Evolutionary conservation across 2,113 vertebrate species (phyloP).

Genomic region (Gymnocephalus cernua): DNA sequence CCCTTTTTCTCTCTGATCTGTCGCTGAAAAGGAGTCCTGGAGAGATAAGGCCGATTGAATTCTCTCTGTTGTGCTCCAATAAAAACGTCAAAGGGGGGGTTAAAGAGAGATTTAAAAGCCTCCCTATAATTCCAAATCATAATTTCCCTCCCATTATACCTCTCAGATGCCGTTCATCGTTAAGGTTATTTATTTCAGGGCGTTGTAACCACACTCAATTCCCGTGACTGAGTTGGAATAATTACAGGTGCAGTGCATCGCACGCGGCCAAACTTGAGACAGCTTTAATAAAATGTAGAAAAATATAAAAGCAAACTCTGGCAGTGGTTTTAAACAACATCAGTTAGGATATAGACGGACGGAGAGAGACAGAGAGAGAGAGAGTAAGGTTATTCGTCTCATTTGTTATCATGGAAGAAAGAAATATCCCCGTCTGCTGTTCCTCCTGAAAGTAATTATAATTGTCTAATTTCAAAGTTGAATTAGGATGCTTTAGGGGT

Average conservation of each 20-base stretch:
- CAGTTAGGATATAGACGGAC: too few species aligned
- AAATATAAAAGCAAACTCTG: background rate
- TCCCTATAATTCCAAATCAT: conserved; percentile 84
- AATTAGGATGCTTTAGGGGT: conserved; percentile 89
- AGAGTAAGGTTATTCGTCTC: background rate
- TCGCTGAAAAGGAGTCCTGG: conserved; percentile 87
- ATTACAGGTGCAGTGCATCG: conserved; percentile 53
- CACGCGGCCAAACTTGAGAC: background rate
- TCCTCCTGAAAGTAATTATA: conserved; percentile 81
- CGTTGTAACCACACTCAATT: conserved; percentile 53
- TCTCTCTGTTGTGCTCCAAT: conserved; percentile 83
- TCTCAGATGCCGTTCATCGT: conserved; percentile 64
- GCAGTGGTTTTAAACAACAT: conserved; percentile 22
- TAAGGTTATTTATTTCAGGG: conserved; percentile 67
- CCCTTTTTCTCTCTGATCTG: conserved; percentile 87
- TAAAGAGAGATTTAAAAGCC: conserved; percentile 79
- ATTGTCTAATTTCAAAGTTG: conserved; percentile 90
- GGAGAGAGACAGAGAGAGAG: too few species aligned
- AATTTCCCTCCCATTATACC: conserved; percentile 82
- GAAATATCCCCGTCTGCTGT: conserved; percentile 30
- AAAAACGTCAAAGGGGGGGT: conserved; percentile 80
- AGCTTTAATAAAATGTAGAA: conserved; percentile 1
- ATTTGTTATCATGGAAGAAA: conserved; percentile 11
- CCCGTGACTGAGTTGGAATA: conserved; percentile 66
- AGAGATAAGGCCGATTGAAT: conserved; percentile 92